Percentiles rank a stretch among this genome's conserved stretches.
phyloP scores from a whole-genome alignment of 2,113 vertebrate genomes.

The Halcyon malimbica region DNA sequence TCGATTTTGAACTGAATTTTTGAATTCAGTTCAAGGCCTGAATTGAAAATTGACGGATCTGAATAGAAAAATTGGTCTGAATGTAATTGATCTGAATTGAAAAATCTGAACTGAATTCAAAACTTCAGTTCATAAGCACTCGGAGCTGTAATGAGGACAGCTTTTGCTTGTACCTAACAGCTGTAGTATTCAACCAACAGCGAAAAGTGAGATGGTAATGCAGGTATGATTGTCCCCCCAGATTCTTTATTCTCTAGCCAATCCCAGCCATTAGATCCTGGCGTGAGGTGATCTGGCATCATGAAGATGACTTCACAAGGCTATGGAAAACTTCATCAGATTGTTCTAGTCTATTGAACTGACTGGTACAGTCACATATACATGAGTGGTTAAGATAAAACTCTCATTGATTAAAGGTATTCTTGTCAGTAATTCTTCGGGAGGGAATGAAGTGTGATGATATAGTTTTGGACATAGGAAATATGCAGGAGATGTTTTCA shows the following conservation, averaged over 20 bases:
- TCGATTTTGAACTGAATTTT: neutral
- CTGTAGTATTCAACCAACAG: neutral
- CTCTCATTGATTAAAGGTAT: neutral
- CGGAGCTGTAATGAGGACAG: neutral
- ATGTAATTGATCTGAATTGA: no score
- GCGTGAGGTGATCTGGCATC: neutral
- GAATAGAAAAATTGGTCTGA: no score
- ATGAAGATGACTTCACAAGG: neutral
- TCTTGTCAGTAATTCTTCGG: neutral
- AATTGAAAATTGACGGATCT: no score
- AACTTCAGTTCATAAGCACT: neutral
- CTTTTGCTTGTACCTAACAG: neutral
- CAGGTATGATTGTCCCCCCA: neutral
- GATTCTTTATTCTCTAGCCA: neutral
- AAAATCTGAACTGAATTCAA: no score
- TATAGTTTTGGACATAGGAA: neutral
- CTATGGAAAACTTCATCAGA: neutral
- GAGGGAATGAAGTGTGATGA: neutral
- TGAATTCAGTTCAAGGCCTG: neutral
- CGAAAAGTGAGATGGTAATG: neutral
- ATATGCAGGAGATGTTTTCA: neutral
- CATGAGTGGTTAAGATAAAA: no score
- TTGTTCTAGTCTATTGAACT: neutral
- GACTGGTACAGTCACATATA: neutral
- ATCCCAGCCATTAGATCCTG: neutral